Conservation (phyloP, 2,888 invertebrate genomes). For the Lepetodrilus schrolli region DNA sequence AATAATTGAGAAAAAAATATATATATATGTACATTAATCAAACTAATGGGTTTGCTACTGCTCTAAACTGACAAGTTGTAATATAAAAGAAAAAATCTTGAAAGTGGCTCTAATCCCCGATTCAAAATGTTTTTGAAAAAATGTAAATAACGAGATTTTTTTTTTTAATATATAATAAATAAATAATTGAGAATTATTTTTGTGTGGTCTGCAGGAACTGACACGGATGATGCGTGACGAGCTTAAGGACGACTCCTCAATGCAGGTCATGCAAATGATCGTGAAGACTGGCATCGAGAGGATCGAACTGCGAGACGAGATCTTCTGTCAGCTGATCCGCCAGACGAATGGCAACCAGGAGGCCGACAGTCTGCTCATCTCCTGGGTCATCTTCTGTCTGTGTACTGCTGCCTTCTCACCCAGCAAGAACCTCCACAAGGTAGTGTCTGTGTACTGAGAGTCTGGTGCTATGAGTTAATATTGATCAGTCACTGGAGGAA, state of each 20-base stretch:
- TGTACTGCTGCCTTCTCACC: slow-evolving; percentile 95
- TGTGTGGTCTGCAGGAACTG: slow-evolving; percentile 81
- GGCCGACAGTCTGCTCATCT: slow-evolving; percentile 86
- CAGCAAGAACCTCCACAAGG: slow-evolving; percentile 85
- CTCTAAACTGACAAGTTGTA: too few relatives aligned
- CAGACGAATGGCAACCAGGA: slow-evolving; percentile 87
- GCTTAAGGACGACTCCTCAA: slow-evolving; percentile 80
- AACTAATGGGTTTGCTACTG: too few relatives aligned
- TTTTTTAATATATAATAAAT: background rate
- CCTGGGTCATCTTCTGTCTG: slow-evolving; percentile 91
- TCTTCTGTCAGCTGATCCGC: slow-evolving; percentile 79
- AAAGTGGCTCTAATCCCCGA: too few relatives aligned
- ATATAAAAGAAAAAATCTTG: too few relatives aligned
- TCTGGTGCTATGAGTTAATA: too few relatives aligned
- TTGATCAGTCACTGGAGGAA: background rate
- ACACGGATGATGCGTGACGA: slow-evolving; percentile 93
- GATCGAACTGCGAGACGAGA: slow-evolving; percentile 93
- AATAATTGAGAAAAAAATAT: too few relatives aligned
- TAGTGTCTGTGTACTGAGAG: too few relatives aligned
- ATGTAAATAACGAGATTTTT: background rate
- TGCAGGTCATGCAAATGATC: slow-evolving; percentile 58
- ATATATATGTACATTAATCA: too few relatives aligned
- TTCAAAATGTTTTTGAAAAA: background rate
- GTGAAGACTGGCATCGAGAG: slow-evolving; percentile 85
- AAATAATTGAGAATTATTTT: background rate